Base-by-base conservation (phyloP, 2,113 vertebrate genomes). In the Gymnobelideus leadbeateri region DNA sequence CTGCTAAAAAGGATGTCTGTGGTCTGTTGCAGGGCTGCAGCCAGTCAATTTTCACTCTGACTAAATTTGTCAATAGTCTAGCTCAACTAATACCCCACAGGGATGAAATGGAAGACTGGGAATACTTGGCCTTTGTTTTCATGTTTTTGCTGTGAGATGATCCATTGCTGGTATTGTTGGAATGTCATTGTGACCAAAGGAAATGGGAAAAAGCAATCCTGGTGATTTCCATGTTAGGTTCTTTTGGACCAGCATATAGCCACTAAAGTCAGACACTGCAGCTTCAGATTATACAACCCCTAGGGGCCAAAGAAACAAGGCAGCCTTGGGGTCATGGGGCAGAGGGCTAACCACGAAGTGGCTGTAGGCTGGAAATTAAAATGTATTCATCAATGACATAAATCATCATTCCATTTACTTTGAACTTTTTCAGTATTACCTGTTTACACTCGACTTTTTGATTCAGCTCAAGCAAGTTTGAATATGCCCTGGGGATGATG, bases 211-310 rank as follows among this genome's bases (percentile, higher is more conserved):
- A 19, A 43, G 19, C n/a, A 21, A 19, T 77, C n/a, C 21, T 23
- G n/a, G n/a, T 8, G 37, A 84, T 43, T 23, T 21, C 0, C n/a
- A 43, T 2, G 6, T 8, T 19, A 6, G 61, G 31, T 2, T n/a
- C 5, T 19, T 16, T 16, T 68, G 31, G 28, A 31, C 28, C 10
- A 14, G 12, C 0, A 11, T 28, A 68, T 31, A 2, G 0, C 28
- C 3, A 77, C 1, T 16, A 0, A 37, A 21, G 19, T 84, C 68
- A 84, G 68, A 43, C 19, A 43, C 16, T 84, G 19, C 68, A 84
- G 0, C 0, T 0, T 23, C 1, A 43, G 7, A 43, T 7, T 7
- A 8, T 23, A 21, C 43, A 43, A 21, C n/a, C n/a, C 16, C 21
- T 77, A 43, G 19, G n/a, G 68, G 5, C 37, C 16, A 7, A 84